Base-by-base conservation (phyloP, 1,140 invertebrate species). In the Harlomillsia oculata region DNA sequence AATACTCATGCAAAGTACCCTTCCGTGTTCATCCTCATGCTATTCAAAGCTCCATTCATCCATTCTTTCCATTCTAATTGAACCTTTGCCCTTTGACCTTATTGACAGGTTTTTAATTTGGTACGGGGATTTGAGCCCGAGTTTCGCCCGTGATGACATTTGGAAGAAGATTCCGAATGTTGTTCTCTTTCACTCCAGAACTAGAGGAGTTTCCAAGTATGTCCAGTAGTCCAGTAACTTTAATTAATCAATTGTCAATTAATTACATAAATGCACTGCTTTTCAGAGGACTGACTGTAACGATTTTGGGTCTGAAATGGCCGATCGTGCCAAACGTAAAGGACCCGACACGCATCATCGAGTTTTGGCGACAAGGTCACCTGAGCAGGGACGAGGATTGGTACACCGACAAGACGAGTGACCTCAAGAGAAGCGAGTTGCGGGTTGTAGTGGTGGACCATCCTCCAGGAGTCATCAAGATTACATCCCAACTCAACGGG, bases 381-480 rank as follows among this genome's bases (percentile, higher is more conserved):
- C 18, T 53, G 3, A 28, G 26, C 13, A 62, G 45, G 20, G 39
- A 28, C 1, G 37, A 46, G 2, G 37, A 59, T 5, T 65, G 64
- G 63, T 65, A 43, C 48, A 34, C 40, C 16, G 55, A 62, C 34
- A 59, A 60, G 44, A 56, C 60, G 0, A 44, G 23, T 9, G 55
- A 65, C 41, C 34, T 62, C 14, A 62, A 53, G 41, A 60, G 58
- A 40, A 26, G 49, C 1, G 58, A 60, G 2, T 20, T 65, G n/a
- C 34, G 43, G 39, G 50, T 62, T 53, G 50, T 65, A 6, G 55
- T 59, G 0, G 60, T 65, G 11, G 60, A 65, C 20, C 64, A 65
- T 51, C 64, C 64, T 25, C 64, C 64, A n/a, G 60, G 57, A 0
- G 60, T 65, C 4, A 62, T 62, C n/a, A 65, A 65, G 53, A 55